Conservation (phyloP, 2,113 vertebrate species). For the Murina feae region DNA sequence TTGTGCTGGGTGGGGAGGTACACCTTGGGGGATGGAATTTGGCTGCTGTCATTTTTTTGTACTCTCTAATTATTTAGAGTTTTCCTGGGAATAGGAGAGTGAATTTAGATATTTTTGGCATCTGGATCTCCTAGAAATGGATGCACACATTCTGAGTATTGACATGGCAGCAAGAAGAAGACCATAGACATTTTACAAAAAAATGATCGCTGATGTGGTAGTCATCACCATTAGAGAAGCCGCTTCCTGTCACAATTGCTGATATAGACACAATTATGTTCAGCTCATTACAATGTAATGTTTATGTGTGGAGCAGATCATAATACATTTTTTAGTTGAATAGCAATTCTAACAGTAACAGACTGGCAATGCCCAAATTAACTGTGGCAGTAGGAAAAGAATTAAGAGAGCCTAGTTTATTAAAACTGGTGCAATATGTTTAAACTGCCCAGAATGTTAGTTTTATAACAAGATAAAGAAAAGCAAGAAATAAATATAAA, state of each 20-base stretch:
- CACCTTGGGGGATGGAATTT: background rate
- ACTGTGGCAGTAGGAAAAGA: background rate
- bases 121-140: background rate
- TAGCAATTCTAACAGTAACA: constrained; percentile 40
- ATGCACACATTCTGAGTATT: background rate
- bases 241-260: background rate
- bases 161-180: background rate
- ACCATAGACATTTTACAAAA: constrained; percentile 28
- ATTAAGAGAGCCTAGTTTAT: constrained; percentile 10
- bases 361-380: constrained; percentile 26
- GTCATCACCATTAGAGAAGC: background rate
- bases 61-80: background rate
- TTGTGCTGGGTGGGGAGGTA: background rate
- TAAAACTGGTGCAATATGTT: constrained; percentile 31
- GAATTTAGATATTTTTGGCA: background rate
- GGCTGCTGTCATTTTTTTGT: background rate
- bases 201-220: constrained; percentile 4
- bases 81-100: constrained; percentile 1
- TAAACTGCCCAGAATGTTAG: background rate
- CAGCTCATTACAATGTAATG: constrained; percentile 35
- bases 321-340: constrained; percentile 38
- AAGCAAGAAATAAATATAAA: constrained; percentile 10
- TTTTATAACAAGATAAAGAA: background rate
- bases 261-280: background rate
- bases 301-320: constrained; percentile 21